Evolutionary conservation across 1,140 invertebrate species (phyloP).

Genomic region (Coenobita brevimanus): DNA sequence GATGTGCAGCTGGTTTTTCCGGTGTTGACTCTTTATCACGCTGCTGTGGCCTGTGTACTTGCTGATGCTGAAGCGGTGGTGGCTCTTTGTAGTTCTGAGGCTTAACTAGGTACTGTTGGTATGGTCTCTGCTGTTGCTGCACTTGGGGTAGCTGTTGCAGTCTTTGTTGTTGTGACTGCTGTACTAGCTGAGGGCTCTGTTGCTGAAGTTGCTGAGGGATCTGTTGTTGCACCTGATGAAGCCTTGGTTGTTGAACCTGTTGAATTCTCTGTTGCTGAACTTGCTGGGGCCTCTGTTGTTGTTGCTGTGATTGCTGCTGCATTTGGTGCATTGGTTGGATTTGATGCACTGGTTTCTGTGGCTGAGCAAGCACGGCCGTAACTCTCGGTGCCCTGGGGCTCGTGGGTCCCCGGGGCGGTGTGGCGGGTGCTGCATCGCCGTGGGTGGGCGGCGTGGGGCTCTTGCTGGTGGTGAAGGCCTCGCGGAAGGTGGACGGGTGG

Average conservation of each 20-base stretch:
- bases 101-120: not conserved
- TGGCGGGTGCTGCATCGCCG: slow-evolving; percentile 26
- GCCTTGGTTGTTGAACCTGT: slow-evolving; percentile 17
- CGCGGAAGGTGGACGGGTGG: slow-evolving; percentile 39
- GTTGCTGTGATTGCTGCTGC: slow-evolving; percentile 24
- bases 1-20: not conserved
- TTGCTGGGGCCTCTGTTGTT: not conserved
- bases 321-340: slow-evolving; percentile 9
- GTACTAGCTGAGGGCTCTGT: not conserved
- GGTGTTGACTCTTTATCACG: slow-evolving; percentile 6
- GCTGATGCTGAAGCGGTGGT: slow-evolving; percentile 4
- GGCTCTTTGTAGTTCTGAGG: not conserved
- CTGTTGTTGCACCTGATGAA: slow-evolving; percentile 18
- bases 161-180: slow-evolving; percentile 24
- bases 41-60: not conserved
- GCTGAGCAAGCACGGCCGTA: not conserved
- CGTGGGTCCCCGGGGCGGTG: slow-evolving; percentile 47
- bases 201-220: not conserved
- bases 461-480: slow-evolving; percentile 62
- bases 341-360: not conserved
- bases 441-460: slow-evolving; percentile 29
- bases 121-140: slow-evolving; percentile 23
- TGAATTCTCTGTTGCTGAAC: slow-evolving; percentile 28
- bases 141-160: not conserved
- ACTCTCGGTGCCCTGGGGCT: slow-evolving; percentile 43